Base-by-base conservation (phyloP, 2,888 invertebrate species). In the Netelia virgata region DNA sequence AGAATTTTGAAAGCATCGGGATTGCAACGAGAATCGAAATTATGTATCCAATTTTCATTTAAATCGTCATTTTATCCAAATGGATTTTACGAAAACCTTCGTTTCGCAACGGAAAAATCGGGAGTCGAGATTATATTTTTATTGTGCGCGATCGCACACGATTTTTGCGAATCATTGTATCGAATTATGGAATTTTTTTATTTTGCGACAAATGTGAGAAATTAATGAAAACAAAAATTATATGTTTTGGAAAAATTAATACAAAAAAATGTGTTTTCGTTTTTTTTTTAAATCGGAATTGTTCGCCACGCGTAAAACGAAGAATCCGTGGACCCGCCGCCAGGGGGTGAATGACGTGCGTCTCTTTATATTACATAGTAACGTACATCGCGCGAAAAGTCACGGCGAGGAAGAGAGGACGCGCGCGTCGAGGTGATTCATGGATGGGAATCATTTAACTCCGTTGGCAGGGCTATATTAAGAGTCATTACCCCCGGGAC, bases 361-460 rank as follows among this genome's bases (percentile, higher is more conserved):
- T 28, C 59, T 16, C 59, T 61, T 16, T 53, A 61, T 69, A 53
- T 41, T 50, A 50, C 16, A 69, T 50, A 10, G 36, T 36, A 28
- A 70, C 70, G 57, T 28, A 61, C 41, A 20, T 79, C 66, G 75
- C 1, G 85, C 53, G 82, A 82, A 82, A 78, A 79, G 74, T 75
- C 74, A 23, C 72, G 70, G 82, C 53, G 63, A 78, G 77, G 23
- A 47, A 53, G 68, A 64, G 74, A 28, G 63, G 53, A 55, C 75
- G 72, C 63, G 79, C 76, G 81, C 80, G 79, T 82, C 81, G 68
- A 61, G 82, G 69, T 85, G 85, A 86, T 86, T 85, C 86, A 85
- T 83, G 83, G 82, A 84, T 85, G 86, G 73, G 69, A 86, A 86
- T 86, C 85, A 86, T 86, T 86, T 86, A 86, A 83, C 86, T 85